Evolutionary conservation across 2,888 invertebrate species (phyloP).

Genomic region (Eudemis profundana): DNA sequence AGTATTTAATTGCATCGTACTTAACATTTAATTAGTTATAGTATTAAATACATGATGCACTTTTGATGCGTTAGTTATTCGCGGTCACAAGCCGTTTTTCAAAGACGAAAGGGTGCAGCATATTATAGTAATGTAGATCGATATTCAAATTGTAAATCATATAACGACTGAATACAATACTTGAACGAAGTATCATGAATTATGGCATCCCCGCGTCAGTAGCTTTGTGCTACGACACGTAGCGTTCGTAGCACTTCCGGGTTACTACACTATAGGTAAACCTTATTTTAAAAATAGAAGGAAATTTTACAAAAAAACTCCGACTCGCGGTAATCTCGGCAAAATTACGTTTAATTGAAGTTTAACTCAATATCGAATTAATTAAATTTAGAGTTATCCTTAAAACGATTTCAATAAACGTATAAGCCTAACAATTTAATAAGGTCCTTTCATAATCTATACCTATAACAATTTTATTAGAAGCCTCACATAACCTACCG

Average conservation of each 20-base stretch:
- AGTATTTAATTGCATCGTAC: neutral
- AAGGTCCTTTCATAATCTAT: conserved; percentile 12
- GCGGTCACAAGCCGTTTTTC: too few species aligned
- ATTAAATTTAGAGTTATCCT: neutral
- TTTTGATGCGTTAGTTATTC: too few species aligned
- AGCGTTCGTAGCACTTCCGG: conserved; percentile 42
- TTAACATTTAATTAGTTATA: neutral
- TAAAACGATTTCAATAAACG: neutral
- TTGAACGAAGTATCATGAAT: neutral
- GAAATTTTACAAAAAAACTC: neutral
- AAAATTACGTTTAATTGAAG: neutral
- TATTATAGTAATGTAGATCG: too few species aligned
- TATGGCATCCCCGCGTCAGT: neutral
- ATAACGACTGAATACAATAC: too few species aligned
- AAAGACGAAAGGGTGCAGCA: too few species aligned
- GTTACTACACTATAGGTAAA: conserved; percentile 10
- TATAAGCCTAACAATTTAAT: neutral
- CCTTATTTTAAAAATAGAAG: neutral
- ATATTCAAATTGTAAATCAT: too few species aligned
- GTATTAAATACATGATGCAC: too few species aligned
- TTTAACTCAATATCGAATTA: neutral
- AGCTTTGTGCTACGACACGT: conserved; percentile 35
- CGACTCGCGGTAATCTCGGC: neutral
- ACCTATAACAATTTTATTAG: conserved; percentile 18
- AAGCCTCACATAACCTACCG: conserved; percentile 16